These are phyloP conservation scores for Chloropsis cyanopogon DNA, from an alignment of 2,113 vertebrate species.

Conservation along the genomic window DNA sequence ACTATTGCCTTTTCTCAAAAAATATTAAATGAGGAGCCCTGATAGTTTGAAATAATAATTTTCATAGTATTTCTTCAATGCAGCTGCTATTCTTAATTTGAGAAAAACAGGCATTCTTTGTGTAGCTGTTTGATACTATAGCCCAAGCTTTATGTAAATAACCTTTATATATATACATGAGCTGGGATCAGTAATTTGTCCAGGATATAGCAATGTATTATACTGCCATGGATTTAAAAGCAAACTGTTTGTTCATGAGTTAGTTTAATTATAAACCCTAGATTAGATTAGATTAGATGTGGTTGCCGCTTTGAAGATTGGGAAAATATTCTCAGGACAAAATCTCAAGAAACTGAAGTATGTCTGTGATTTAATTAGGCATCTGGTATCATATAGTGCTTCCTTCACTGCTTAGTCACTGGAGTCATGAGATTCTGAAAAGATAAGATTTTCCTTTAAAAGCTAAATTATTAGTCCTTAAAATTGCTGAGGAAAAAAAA, in stretches of 20 bases:
- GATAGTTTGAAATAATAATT: background rate
- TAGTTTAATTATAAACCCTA: background rate
- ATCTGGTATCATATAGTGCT: background rate
- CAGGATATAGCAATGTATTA: background rate
- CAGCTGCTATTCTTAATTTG: background rate
- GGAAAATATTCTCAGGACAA: background rate
- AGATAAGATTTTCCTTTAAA: background rate
- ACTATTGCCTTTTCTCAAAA: background rate
- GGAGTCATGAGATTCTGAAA: background rate
- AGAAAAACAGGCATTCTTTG: background rate
- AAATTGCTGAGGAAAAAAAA: background rate
- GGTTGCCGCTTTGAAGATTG: background rate
- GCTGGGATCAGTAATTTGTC: background rate
- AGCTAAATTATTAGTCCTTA: background rate
- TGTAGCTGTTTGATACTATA: background rate
- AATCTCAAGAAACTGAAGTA: background rate
- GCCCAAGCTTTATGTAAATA: background rate
- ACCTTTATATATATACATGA: background rate
- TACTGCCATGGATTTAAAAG: background rate
- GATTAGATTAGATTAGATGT: background rate
- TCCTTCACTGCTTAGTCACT: background rate
- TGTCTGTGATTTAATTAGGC: slow-evolving; percentile 10
- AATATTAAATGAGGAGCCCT: background rate
- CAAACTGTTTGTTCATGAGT: background rate
- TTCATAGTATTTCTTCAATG: background rate